Conservation (phyloP, 64 coral and sea anemone species). For the Montipora efflorescens region DNA sequence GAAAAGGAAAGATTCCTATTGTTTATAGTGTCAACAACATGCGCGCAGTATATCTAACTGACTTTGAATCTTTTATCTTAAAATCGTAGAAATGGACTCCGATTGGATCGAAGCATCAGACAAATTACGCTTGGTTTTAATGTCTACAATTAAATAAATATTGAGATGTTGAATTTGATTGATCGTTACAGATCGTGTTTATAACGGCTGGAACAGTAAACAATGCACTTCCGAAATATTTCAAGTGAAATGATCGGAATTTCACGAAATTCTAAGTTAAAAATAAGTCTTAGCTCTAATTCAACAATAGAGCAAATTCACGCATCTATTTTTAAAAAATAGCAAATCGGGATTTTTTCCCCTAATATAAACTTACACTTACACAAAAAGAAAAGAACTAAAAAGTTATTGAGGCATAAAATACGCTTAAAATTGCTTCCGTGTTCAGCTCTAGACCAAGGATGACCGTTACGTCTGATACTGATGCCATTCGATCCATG, state of each 20-base stretch:
- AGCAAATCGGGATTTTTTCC: neutral
- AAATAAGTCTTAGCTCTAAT: neutral
- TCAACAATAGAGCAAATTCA: neutral
- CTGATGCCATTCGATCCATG: neutral
- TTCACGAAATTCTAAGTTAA: slow-evolving; percentile 9
- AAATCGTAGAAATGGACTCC: neutral
- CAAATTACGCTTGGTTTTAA: neutral
- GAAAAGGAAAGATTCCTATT: neutral
- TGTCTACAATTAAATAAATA: too few species aligned
- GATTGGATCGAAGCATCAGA: neutral
- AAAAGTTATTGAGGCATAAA: neutral
- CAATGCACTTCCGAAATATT: neutral
- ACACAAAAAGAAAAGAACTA: neutral
- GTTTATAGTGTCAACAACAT: neutral
- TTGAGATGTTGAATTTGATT: neutral
- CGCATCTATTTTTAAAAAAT: neutral
- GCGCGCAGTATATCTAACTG: neutral
- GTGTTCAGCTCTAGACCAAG: neutral
- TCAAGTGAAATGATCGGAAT: neutral
- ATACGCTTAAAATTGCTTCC: neutral
- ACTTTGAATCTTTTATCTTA: too few species aligned
- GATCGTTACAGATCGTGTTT: neutral
- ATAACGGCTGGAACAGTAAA: neutral
- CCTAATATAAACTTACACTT: neutral
- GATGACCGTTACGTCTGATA: neutral